Evolutionary conservation across 37 sponge, comb jelly and placozoan species (phyloP).

Genomic region (Tethya wilhelma): DNA sequence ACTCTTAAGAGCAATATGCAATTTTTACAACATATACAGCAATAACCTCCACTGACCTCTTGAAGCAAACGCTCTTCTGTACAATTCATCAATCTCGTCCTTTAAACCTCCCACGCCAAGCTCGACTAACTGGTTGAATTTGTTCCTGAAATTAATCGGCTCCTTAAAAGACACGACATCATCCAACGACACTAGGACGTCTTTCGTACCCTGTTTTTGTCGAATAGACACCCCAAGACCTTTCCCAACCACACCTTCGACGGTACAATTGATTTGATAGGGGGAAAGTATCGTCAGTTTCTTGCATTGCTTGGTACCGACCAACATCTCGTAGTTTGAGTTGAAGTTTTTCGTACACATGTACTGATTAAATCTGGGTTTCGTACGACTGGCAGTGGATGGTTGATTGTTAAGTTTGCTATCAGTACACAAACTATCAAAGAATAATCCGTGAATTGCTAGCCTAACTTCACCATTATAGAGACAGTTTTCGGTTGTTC

Average conservation of each 20-base stretch:
- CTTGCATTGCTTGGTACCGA: slow-evolving; percentile 32
- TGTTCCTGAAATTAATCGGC: slow-evolving; percentile 40
- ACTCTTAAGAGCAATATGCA: no score
- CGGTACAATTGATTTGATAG: slow-evolving; percentile 45
- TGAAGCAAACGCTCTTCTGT: slow-evolving; percentile 80
- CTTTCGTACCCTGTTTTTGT: not conserved
- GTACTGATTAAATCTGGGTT: not conserved
- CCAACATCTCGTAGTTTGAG: not conserved
- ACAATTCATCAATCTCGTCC: slow-evolving; percentile 70
- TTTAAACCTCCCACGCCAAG: slow-evolving; percentile 71
- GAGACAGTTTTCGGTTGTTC: slow-evolving; percentile 50
- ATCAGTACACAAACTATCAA: slow-evolving; percentile 16
- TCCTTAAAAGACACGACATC: slow-evolving; percentile 59
- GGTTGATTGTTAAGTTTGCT: not conserved
- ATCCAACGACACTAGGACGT: slow-evolving; percentile 7
- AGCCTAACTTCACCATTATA: slow-evolving; percentile 19
- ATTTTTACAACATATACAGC: no score
- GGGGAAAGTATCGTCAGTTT: slow-evolving; percentile 6
- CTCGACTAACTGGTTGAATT: slow-evolving; percentile 65
- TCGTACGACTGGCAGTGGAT: not conserved
- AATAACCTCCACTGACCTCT: slow-evolving; percentile 33
- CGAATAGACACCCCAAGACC: slow-evolving; percentile 28
- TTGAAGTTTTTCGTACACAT: slow-evolving; percentile 30
- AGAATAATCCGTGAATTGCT: slow-evolving; percentile 41
- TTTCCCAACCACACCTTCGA: slow-evolving; percentile 31